Evolutionary conservation across 2,113 vertebrate genomes (phyloP), one percentile per base, ranked within the genome.

Genomic region (Neolamprologus ventralis): DNA sequence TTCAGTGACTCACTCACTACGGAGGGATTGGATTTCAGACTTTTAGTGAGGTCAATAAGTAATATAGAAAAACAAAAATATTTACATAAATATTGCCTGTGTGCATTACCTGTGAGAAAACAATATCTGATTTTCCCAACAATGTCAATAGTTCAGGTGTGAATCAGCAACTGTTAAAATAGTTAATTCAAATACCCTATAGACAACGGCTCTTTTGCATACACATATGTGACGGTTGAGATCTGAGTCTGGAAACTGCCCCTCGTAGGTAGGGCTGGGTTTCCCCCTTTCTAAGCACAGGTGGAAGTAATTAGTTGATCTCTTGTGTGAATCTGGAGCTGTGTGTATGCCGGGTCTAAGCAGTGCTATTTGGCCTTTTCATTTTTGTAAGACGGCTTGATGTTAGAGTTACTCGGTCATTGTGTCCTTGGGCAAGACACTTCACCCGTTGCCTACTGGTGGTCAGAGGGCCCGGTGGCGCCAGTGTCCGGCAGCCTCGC

Each of bases 251-350:
- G 60, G 60, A 35, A 65, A 65, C 60, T 63, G 58, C 28, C 16
- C 1, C 58, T 65, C 4, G 0, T 12, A 65, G 0, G 2, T 65
- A 2, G 31, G 17, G 17, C 31, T 65, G 60, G 31, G 60, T 35
- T 63, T 0, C 31, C 31, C 16, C 58, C 1, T 60, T 63, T 11
- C 31, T 33, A 33, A 54, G 51, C 51, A 7, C 51, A 21, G n/a
- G 1, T 54, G 51, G 0, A 54, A 19, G 28, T 33, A 63, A 19
- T 63, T 19, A 19, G 58, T 63, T 10, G 9, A 63, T 63, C 28
- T 63, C 5, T 33, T 63, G 16, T 63, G 58, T 33, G 28, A 33
- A 63, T 19, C 28, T 33, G 31, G 58, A 63, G 6, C 9, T 35
- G 58, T 35, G 58, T 63, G 2, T n/a, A 63, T 63, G 1, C 6